phyloP scores from a whole-genome alignment of 2,113 vertebrate genomes.

The Osmerus eperlanus region DNA sequence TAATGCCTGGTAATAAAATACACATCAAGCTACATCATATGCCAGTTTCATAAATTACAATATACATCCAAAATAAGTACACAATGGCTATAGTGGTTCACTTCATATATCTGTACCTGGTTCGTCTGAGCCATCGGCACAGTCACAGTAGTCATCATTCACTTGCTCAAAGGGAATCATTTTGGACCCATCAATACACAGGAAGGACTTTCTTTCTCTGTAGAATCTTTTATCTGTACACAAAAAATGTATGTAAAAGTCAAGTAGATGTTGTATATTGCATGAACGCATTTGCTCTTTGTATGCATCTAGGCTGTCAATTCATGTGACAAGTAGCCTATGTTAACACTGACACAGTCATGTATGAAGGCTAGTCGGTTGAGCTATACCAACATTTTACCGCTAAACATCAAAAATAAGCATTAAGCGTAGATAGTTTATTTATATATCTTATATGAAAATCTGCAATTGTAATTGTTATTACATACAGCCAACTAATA shows the following conservation, averaged over 20 bases:
- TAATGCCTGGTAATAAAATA: no score
- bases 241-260: background rate
- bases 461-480: no score
- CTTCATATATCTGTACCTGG: constrained; percentile 67
- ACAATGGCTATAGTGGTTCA: background rate
- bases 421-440: no score
- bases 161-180: constrained; percentile 72
- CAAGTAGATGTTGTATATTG: background rate
- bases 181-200: constrained; percentile 69
- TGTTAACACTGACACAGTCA: background rate
- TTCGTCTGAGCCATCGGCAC: constrained; percentile 83
- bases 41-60: no score
- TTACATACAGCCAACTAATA: no score
- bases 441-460: no score
- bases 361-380: background rate
- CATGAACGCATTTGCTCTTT: background rate
- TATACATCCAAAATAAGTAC: no score
- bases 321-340: no score
- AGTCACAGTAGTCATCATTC: constrained; percentile 89
- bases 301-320: background rate
- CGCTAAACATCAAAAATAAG: no score
- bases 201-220: constrained; percentile 65
- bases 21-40: no score
- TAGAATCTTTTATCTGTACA: constrained; percentile 68
- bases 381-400: no score